Percentiles rank a stretch among this genome's conserved stretches.
Conservation (phyloP, 2,113 vertebrate species). For the Platichthys stellatus region DNA sequence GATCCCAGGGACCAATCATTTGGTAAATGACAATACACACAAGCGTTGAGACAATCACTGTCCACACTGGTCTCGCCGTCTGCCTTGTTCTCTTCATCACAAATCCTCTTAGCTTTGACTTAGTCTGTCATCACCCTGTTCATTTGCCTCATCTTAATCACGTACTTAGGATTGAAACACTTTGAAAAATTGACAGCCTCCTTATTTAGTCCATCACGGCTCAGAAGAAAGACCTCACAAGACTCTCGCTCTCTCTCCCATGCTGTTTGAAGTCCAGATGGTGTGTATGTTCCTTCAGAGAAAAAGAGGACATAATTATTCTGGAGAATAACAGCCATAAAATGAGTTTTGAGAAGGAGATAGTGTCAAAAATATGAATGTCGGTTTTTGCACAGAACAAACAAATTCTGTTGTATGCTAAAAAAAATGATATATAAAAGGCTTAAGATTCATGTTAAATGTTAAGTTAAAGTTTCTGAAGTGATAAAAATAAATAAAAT, state of each 20-base stretch:
- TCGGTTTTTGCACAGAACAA: constrained; percentile 56
- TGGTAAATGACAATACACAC: constrained; percentile 40
- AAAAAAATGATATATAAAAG: constrained; percentile 12
- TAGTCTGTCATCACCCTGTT: constrained; percentile 64
- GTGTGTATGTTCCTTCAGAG: constrained; percentile 48
- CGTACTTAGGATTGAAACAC: constrained; percentile 67
- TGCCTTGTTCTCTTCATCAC: constrained; percentile 49
- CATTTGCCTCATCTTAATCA: constrained; percentile 71
- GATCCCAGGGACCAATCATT: constrained; percentile 40
- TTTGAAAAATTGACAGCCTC: constrained; percentile 85
- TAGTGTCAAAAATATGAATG: constrained; percentile 30
- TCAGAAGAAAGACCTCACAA: constrained; percentile 69
- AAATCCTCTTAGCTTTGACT: constrained; percentile 53
- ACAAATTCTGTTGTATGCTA: constrained; percentile 43
- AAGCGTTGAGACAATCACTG: constrained; percentile 26
- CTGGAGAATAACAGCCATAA: constrained; percentile 56
- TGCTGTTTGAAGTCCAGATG: constrained; percentile 79
- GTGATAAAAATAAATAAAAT: constrained; percentile 5
- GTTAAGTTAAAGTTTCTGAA: constrained; percentile 25
- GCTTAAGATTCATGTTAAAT: constrained; percentile 56
- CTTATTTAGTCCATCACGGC: constrained; percentile 84
- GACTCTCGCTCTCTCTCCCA: constrained; percentile 59
- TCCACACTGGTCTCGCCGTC: constrained; percentile 19
- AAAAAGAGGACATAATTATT: constrained; percentile 66
- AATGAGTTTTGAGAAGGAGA: constrained; percentile 43